Percentiles rank a stretch among this genome's conserved stretches.
Conservation (phyloP, 2,113 vertebrate species). For the Varanus salvator region DNA sequence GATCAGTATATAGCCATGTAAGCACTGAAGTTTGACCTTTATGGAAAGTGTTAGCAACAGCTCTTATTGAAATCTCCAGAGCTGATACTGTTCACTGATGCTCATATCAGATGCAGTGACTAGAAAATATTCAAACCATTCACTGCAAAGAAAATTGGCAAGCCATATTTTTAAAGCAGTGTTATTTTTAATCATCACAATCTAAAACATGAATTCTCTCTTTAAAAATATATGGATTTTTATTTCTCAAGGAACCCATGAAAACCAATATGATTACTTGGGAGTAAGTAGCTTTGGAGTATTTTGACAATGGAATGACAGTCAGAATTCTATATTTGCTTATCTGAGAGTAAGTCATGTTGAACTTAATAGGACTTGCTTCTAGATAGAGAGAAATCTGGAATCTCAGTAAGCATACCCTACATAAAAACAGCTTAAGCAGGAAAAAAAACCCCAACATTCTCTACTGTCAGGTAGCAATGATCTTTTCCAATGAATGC, state of each 20-base stretch:
- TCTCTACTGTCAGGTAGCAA: not conserved
- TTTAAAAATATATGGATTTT: not conserved
- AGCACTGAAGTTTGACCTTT: slow-evolving; percentile 34
- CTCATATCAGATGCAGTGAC: not conserved
- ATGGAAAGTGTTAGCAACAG: slow-evolving; percentile 24
- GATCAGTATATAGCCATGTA: slow-evolving; percentile 16
- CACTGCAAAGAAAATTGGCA: not conserved
- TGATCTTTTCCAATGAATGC: not conserved
- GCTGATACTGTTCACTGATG: not conserved
- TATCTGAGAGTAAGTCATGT: not conserved
- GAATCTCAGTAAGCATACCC: not conserved
- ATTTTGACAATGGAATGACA: not conserved
- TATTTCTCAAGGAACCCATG: not conserved
- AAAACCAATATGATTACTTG: not conserved
- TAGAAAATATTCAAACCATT: not conserved
- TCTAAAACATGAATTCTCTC: not conserved
- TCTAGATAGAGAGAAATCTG: not conserved
- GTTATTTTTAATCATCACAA: not conserved
- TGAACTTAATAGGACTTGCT: not conserved
- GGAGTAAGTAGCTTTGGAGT: slow-evolving; percentile 1
- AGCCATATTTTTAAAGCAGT: not conserved
- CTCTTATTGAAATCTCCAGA: not conserved
- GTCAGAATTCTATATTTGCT: slow-evolving; percentile 1
- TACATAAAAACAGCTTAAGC: not conserved
- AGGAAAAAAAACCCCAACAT: not conserved